Evolutionary conservation across 2,888 invertebrate genomes (phyloP), one percentile per base, ranked within the genome.

Genomic region (Meloe dianella): DNA sequence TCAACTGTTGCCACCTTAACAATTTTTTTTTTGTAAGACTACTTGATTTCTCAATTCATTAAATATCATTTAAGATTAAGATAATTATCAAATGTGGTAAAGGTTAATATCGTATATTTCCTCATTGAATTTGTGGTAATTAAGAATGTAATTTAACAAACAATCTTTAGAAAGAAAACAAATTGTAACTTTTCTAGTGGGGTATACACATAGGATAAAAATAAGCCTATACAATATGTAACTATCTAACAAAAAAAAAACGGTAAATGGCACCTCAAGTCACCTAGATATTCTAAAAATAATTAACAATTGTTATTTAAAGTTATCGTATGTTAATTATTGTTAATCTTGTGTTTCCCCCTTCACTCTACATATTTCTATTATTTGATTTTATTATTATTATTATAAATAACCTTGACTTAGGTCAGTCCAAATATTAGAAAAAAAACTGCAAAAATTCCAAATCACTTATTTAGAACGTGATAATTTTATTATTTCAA

Each of bases 271-370:
- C 47, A 20, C 20, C 47, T 47, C 47, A 47, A 47, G 47, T 47
- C 47, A 22, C 47, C 47, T 47, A 47, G 47, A 47, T 47, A 20
- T 9, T 7, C 47, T 47, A 47, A 47, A 47, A 20, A 47, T 47
- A 47, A 47, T 47, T 47, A 47, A 47, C 47, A 41, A 41, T 41
- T 41, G 41, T 41, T 41, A 41, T 41, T 41, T 41, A 41, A 41
- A 41, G 41, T 41, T 47, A 3, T 8, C 47, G 20, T 47, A 7
- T 41, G 47, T 47, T 47, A 10, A 20, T 47, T 20, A 10, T n/a
- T 47, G 17, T 47, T n/a, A 2, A 6, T 41, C 41, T 7, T 4
- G n/a, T 5, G 6, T 41, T 41, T 1, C 17, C 7, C n/a, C n/a
- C 4, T 38, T 38, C n/a, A 17, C 3, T 17, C 17, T 8, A 3